Conservation (phyloP, 2,113 vertebrate species). For the Myotis lucifugus region DNA sequence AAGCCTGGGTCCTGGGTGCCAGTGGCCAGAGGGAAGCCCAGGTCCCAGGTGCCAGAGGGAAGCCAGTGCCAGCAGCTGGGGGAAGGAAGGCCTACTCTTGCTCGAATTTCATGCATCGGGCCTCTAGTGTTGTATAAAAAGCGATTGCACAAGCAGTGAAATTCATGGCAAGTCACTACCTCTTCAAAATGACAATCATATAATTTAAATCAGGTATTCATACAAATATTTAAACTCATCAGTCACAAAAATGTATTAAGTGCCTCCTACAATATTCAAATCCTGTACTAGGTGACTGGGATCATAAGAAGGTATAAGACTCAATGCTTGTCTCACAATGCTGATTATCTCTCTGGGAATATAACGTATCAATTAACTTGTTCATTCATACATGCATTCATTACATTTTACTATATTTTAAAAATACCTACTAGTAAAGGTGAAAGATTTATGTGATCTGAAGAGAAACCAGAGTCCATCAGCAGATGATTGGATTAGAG, state of each 20-base stretch:
- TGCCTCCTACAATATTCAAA: neutral
- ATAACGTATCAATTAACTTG: neutral
- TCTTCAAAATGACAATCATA: neutral
- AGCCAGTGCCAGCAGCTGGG: too few relatives aligned
- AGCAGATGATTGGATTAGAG: too few relatives aligned
- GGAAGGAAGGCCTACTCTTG: too few relatives aligned
- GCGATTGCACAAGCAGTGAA: neutral
- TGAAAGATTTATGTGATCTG: too few relatives aligned
- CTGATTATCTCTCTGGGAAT: neutral
- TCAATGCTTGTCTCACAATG: neutral
- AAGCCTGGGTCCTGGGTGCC: too few relatives aligned
- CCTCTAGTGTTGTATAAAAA: neutral
- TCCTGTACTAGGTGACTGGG: neutral
- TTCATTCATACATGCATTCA: neutral
- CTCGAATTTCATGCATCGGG: too few relatives aligned
- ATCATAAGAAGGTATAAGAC: neutral
- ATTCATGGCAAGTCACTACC: neutral
- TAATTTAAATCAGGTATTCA: neutral
- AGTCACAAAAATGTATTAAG: neutral
- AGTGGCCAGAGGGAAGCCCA: too few relatives aligned
- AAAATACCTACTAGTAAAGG: too few relatives aligned
- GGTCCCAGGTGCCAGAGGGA: too few relatives aligned
- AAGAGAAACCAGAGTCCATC: too few relatives aligned
- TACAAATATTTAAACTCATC: neutral
- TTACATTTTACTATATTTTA: neutral